Base-by-base conservation (phyloP, 2,113 vertebrate species). In the Pipra filicauda region DNA sequence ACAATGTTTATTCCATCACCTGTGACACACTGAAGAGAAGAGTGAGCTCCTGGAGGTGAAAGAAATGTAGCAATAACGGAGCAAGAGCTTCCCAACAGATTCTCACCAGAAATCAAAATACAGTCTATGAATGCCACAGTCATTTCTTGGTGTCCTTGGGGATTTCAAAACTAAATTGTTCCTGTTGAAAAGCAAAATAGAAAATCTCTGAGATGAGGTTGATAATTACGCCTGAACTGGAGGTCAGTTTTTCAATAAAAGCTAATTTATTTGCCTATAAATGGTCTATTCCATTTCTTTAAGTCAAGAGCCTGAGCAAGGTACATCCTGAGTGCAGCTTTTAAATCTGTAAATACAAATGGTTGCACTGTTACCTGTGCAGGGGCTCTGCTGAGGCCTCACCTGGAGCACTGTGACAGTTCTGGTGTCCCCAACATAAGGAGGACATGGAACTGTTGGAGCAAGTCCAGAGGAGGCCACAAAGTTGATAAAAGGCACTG, bases 171-270 rank as follows among this genome's bases (percentile, higher is more conserved):
- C 11, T 55, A 79, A 93, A 73, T 75, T 57, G 51, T 27, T 52
- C 35, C 28, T 83, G 61, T 39, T 93, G 57, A 88, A 95, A 85
- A 85, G 37, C 41, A 83, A 85, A 93, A 76, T 4, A 78, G 87
- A 83, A 90, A 79, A 86, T 44, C 70, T 89, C 85, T 44, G 78
- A 85, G 82, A 73, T 41, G 67, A 46, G 44, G 91, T 44, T 86
- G 67, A 89, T 71, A 93, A 91, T 96, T 93, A 73, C 62, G 52
- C 48, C 48, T 89, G 89, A 92, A 67, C 61, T 79, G 14, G 57
- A 87, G 61, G 80, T 85, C 75, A 85, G 1, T 37, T 69, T 93
- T 93, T 94, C 74, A 90, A 62, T 64, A 54, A 57, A 92, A 77
- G 37, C 62, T 77, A 85, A 83, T 92, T 82, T 86, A 61, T 83